These are phyloP conservation scores for Meteorus colon DNA, from an alignment of 2,888 invertebrate genomes.

Conservation along the genomic window DNA sequence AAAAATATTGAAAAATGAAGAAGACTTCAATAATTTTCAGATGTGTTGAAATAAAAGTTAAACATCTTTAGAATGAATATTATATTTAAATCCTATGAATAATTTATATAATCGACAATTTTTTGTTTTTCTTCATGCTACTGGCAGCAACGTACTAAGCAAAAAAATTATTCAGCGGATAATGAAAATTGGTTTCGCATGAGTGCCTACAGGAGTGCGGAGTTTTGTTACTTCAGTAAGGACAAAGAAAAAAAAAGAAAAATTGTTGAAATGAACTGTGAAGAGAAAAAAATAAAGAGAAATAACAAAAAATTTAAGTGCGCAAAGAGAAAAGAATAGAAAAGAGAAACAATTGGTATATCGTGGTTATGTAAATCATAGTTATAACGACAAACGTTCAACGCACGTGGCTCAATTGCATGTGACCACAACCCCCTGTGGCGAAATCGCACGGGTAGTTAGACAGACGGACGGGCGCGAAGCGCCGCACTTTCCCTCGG, in stretches of 20 bases:
- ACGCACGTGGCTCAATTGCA: constrained; percentile 48
- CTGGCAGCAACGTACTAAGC: not conserved
- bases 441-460: constrained; percentile 54
- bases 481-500: constrained; percentile 59
- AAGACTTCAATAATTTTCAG: not conserved
- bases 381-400: constrained; percentile 41
- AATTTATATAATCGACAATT: constrained; percentile 22
- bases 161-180: not conserved
- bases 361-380: constrained; percentile 26
- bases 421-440: constrained; percentile 42
- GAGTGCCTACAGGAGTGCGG: too few relatives aligned
- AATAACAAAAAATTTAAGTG: not conserved
- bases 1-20: not conserved
- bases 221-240: not conserved
- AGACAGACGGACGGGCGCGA: constrained; percentile 52
- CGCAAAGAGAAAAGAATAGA: not conserved
- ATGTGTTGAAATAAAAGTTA: not conserved
- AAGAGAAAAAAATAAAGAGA: not conserved
- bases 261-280: constrained; percentile 12
- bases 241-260: not conserved
- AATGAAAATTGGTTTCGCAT: too few relatives aligned
- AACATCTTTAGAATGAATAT: constrained; percentile 12
- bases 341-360: constrained; percentile 5
- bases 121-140: not conserved
- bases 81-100: not conserved